phyloP scores from a whole-genome alignment of 53 echinoderm and acorn worm species.

The Echinarachnius parma region DNA sequence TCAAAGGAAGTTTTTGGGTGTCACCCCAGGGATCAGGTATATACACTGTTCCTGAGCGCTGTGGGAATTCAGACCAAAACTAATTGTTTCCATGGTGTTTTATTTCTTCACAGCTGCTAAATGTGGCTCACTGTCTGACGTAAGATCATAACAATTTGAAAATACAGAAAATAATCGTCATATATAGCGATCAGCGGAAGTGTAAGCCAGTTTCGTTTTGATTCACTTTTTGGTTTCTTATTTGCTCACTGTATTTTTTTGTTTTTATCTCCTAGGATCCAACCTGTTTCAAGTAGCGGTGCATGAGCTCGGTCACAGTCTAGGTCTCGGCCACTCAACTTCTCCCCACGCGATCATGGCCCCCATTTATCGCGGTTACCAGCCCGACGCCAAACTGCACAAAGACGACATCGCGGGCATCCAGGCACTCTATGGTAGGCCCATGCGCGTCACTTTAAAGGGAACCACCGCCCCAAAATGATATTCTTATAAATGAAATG shows the following conservation, averaged over 20 bases:
- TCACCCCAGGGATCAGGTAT: too few relatives aligned
- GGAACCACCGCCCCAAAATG: too few relatives aligned
- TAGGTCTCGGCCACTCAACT: slow-evolving; percentile 42
- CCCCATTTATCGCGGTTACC: slow-evolving; percentile 39
- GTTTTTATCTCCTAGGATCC: not conserved
- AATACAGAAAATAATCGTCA: too few relatives aligned
- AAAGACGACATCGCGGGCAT: slow-evolving; percentile 44
- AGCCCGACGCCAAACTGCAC: slow-evolving; percentile 25
- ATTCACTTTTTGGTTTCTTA: not conserved
- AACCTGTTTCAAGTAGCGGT: slow-evolving; percentile 42
- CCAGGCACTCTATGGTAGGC: slow-evolving; percentile 45
- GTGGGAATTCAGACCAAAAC: too few relatives aligned
- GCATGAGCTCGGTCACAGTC: slow-evolving; percentile 52
- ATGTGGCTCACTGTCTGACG: too few relatives aligned
- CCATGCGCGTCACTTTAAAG: not conserved
- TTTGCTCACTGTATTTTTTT: not conserved
- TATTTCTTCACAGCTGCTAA: too few relatives aligned
- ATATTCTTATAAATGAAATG: too few relatives aligned
- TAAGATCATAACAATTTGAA: too few relatives aligned
- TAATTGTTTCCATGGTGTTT: too few relatives aligned
- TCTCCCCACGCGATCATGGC: slow-evolving; percentile 38
- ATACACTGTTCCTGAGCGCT: too few relatives aligned
- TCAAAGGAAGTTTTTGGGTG: too few relatives aligned
- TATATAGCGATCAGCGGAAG: too few relatives aligned
- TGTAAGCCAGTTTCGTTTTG: not conserved